Conservation (phyloP, 2,113 vertebrate species). For the Sclerurus mexicanus region DNA sequence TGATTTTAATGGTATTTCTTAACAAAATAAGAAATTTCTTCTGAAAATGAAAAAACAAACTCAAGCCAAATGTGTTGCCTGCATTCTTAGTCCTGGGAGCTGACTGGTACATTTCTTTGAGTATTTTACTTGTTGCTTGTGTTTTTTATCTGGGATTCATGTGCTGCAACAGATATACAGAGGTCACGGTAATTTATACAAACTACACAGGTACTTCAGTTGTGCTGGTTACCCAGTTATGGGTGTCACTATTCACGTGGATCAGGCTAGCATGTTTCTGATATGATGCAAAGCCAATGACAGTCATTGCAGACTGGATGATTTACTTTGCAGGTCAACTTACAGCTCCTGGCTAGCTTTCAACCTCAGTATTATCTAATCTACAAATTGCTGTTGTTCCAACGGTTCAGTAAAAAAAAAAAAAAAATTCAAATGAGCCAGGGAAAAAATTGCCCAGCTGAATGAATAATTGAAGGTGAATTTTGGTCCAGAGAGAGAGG, state of each 20-base stretch:
- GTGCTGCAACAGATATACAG: not conserved
- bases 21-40: not conserved
- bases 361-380: not conserved
- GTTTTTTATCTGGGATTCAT: not conserved
- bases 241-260: not conserved
- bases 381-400: not conserved
- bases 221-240: not conserved
- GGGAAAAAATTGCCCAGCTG: not conserved
- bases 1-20: not conserved
- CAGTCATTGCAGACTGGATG: not conserved
- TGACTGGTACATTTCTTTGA: not conserved
- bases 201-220: not conserved
- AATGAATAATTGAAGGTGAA: slow-evolving; percentile 18
- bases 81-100: not conserved
- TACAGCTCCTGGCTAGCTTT: not conserved
- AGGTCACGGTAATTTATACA: not conserved
- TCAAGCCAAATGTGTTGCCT: not conserved
- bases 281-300: not conserved
- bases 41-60: not conserved
- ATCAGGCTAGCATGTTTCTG: not conserved
- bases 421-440: not conserved
- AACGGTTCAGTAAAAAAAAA: not conserved
- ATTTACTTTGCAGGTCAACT: not conserved
- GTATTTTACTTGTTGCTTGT: not conserved
- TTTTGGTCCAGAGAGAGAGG: not conserved